Evolutionary conservation across 2,888 invertebrate species (phyloP).

Genomic region (Morpho deidamia): DNA sequence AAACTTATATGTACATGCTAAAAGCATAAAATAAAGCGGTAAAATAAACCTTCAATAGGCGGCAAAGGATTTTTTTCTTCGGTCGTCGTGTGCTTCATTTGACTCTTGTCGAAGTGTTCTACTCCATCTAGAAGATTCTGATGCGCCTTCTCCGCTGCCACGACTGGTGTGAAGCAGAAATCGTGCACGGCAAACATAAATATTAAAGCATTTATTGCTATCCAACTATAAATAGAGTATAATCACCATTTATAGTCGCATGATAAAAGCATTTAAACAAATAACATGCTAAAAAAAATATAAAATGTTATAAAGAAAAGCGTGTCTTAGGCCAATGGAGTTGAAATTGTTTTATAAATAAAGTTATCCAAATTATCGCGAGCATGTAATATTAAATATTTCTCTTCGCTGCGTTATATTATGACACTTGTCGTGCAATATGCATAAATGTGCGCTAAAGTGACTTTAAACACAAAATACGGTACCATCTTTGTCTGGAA

Average conservation of each 20-base stretch:
- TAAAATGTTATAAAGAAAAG: constrained; percentile 14
- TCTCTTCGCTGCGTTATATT: too few species aligned
- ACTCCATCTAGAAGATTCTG: constrained; percentile 85
- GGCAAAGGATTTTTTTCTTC: constrained; percentile 87
- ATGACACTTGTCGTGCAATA: background rate
- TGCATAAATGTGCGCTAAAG: background rate
- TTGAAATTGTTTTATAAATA: too few species aligned
- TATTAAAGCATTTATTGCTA: constrained; percentile 29
- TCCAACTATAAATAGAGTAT: background rate
- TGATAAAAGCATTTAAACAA: constrained; percentile 5
- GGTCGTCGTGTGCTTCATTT: constrained; percentile 85
- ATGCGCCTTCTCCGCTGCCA: constrained; percentile 85
- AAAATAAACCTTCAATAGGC: constrained; percentile 81
- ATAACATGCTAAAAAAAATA: constrained; percentile 13
- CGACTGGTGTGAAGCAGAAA: constrained; percentile 77
- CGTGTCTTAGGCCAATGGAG: constrained; percentile 7
- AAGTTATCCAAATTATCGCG: too few species aligned
- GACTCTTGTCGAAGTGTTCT: constrained; percentile 84
- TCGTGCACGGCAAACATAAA: constrained; percentile 53
- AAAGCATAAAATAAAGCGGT: constrained; percentile 4
- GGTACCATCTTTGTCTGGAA: constrained; percentile 95
- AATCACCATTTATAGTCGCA: background rate
- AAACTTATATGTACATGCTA: constrained; percentile 16
- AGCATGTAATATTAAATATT: too few species aligned
- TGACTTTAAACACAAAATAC: background rate